Base-by-base conservation (phyloP, 2,113 vertebrate genomes). In the Clarias gariepinus region DNA sequence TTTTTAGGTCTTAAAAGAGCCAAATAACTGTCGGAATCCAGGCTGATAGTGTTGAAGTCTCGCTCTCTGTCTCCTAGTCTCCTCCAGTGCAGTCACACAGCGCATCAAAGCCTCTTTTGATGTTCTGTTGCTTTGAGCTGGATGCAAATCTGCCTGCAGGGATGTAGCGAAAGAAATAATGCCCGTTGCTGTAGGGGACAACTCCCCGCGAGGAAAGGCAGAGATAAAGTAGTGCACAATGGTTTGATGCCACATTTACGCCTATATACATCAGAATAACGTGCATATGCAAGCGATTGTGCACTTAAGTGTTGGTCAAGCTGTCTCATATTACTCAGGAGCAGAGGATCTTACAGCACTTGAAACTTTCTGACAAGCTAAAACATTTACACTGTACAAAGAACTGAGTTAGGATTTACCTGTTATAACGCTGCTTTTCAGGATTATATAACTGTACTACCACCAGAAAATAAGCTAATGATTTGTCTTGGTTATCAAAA, bases 101-200 rank as follows among this genome's bases (percentile, higher is more conserved):
- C 23, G 86, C 84, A 84, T 89, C 84, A 87, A 87, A 87, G 83
- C 86, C 86, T 76, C 84, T 85, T 89, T 90, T 90, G 88, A 90
- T 87, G 87, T 89, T 81, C 86, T 80, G 66, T 82, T 81, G 81
- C 89, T 89, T 77, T 81, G 88, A 87, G 86, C 88, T 33, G 84
- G 86, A 87, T 89, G 89, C 84, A 89, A 87, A 86, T 90, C 84
- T 86, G 73, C 85, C 86, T 83, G 81, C 66, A 80, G 86, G 68
- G 80, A 64, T 64, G 63, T 81, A 76, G 61, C 78, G 60, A 71
- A 84, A 33, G 52, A 68, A 87, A 85, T 25, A 69, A 69, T 73
- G 36, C 36, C 86, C 55, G 28, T 52, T 25, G 36, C 83, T 68
- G 52, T 36, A 71, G 71, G 58, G 41, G 68, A 82, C 78, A 63